Evolutionary conservation across 2,888 invertebrate genomes (phyloP).

Genomic region (Thereva nobilitata): DNA sequence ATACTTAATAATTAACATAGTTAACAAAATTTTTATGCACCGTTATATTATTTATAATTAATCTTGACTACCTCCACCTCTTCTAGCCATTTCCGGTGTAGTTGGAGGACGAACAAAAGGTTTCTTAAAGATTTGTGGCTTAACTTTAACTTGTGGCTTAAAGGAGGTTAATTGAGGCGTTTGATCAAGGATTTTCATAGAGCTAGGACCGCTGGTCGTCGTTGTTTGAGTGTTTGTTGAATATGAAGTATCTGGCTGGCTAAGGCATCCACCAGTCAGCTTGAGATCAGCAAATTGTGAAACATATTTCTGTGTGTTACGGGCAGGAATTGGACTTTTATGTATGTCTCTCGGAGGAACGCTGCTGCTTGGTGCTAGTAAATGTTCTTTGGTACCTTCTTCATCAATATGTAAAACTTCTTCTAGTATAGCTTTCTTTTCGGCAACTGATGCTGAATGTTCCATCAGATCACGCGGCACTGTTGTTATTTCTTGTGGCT

Average conservation of each 20-base stretch:
- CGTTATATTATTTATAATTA: not conserved
- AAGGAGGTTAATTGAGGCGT: conserved; percentile 50
- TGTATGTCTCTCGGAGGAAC: conserved; percentile 44
- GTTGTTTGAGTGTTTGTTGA: conserved; percentile 48
- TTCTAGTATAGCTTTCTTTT: conserved; percentile 40
- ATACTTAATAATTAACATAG: too few species aligned
- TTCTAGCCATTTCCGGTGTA: conserved; percentile 43
- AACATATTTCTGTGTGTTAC: conserved; percentile 67
- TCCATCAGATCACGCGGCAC: conserved; percentile 1
- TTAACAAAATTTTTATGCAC: not conserved
- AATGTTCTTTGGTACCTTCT: conserved; percentile 42
- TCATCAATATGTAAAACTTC: conserved; percentile 45
- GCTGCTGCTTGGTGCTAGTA: not conserved
- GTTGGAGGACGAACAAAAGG: conserved; percentile 52
- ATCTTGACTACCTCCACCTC: conserved; percentile 19
- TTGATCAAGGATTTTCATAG: conserved; percentile 44
- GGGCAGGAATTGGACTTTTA: conserved; percentile 62
- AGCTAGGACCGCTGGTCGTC: conserved; percentile 44
- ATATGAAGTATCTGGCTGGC: conserved; percentile 37
- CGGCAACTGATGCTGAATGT: conserved; percentile 23
- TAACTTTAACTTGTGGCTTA: conserved; percentile 77
- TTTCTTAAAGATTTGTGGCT: conserved; percentile 78
- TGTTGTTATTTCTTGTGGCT: conserved; percentile 42
- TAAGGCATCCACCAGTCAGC: conserved; percentile 63
- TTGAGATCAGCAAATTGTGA: conserved; percentile 69